Percentiles rank a stretch among this genome's conserved stretches.
phyloP scores from a whole-genome alignment of 2,888 invertebrate genomes.

The Ceramica pisi region DNA sequence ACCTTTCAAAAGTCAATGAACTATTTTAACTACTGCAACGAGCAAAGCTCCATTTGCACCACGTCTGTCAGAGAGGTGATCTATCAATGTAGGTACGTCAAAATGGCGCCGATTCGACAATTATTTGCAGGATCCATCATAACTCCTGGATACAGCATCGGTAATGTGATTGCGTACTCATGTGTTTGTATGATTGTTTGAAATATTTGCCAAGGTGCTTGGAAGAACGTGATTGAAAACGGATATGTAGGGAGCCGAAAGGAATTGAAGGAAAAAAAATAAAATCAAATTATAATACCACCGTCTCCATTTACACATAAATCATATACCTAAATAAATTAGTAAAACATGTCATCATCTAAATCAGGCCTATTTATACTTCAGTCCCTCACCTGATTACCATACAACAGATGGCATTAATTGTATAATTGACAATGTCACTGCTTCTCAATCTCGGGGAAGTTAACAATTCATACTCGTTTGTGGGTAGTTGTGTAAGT shows the following conservation, averaged over 20 bases:
- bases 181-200: neutral
- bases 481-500: conserved; percentile 51
- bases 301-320: conserved; percentile 10
- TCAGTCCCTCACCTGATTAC: conserved; percentile 58
- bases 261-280: neutral
- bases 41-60: conserved; percentile 23
- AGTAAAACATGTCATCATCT: conserved; percentile 36
- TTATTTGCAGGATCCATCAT: conserved; percentile 53
- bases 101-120: conserved; percentile 40
- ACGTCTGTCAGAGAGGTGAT: conserved; percentile 37
- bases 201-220: neutral
- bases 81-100: conserved; percentile 28
- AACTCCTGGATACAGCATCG: conserved; percentile 18
- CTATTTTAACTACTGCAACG: neutral
- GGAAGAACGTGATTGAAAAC: too few relatives aligned
- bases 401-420: conserved; percentile 62
- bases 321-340: conserved; percentile 33
- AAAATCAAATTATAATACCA: neutral
- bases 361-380: conserved; percentile 52
- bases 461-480: conserved; percentile 66
- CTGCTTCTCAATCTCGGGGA: conserved; percentile 60
- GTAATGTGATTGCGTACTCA: neutral
- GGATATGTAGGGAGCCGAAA: neutral
- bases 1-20: neutral
- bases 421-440: conserved; percentile 70